Conservation (phyloP, 2,797 vertebrate species). For the Micromesistius poutassou region DNA sequence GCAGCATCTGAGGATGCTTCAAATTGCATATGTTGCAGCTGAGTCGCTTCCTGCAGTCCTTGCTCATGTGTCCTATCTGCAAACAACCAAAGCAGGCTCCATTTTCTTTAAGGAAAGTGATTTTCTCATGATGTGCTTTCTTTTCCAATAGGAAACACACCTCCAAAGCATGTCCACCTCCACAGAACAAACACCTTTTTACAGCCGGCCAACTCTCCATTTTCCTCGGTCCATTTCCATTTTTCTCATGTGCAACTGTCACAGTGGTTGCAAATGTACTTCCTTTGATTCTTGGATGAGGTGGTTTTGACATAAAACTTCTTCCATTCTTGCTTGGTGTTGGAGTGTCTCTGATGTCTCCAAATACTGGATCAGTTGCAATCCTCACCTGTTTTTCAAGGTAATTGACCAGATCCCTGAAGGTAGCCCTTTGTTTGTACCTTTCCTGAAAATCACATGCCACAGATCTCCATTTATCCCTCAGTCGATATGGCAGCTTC, state of each 20-base stretch:
- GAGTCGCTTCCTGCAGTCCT: too few species aligned
- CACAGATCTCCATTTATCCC: slow-evolving; percentile 27
- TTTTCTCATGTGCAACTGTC: neutral
- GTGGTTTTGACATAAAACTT: neutral
- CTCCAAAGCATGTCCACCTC: too few species aligned
- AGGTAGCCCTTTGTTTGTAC: slow-evolving; percentile 4
- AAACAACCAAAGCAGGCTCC: too few species aligned
- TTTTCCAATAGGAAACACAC: too few species aligned
- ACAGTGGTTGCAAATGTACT: slow-evolving; percentile 28
- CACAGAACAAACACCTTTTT: too few species aligned
- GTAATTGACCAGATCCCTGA: slow-evolving; percentile 21
- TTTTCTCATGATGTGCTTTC: too few species aligned
- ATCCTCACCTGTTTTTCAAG: slow-evolving; percentile 26
- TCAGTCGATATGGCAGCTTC: slow-evolving; percentile 21
- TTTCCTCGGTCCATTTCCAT: too few species aligned
- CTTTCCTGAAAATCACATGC: slow-evolving; percentile 23
- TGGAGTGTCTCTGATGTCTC: slow-evolving; percentile 12
- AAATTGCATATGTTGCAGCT: too few species aligned
- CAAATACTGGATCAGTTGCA: slow-evolving; percentile 19
- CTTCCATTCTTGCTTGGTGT: neutral
- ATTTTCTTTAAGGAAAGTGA: too few species aligned
- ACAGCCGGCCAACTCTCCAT: too few species aligned
- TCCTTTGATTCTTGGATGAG: slow-evolving; percentile 3
- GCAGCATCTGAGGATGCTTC: too few species aligned
- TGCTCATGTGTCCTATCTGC: too few species aligned